Conservation (phyloP, 2,113 vertebrate species). For the Corythoichthys intestinalis region DNA sequence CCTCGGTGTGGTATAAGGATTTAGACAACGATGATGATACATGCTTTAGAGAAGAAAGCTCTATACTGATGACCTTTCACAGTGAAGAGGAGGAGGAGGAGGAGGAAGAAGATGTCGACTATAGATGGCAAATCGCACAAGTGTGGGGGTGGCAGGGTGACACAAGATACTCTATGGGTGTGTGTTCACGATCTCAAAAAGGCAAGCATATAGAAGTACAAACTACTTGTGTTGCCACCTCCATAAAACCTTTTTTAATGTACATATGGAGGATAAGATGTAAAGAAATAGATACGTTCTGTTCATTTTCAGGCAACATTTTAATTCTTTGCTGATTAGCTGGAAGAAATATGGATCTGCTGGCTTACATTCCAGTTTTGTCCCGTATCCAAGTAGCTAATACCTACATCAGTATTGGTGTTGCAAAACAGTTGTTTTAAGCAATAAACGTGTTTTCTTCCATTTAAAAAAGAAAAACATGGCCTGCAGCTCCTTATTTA, state of each 20-base stretch:
- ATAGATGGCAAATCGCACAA: background rate
- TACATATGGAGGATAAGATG: too few species aligned
- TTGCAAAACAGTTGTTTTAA: background rate
- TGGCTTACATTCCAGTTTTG: too few species aligned
- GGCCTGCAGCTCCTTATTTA: background rate
- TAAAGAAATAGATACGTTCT: too few species aligned
- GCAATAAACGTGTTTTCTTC: background rate
- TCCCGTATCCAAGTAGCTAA: too few species aligned
- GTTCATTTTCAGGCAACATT: too few species aligned
- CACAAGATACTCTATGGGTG: background rate
- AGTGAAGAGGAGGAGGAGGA: background rate
- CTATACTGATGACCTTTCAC: background rate
- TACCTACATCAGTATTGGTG: too few species aligned
- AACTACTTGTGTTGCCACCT: background rate
- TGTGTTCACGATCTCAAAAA: background rate
- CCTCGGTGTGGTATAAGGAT: background rate
- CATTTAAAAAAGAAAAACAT: background rate
- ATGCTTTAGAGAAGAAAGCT: background rate
- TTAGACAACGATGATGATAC: background rate
- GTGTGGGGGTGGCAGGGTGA: background rate
- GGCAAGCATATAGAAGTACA: background rate
- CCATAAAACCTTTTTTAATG: background rate
- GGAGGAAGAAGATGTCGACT: background rate
- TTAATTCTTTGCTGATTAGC: too few species aligned
- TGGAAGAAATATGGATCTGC: too few species aligned